phyloP scores from a whole-genome alignment of 2,888 invertebrate species.

The Drosophila robusta region DNA sequence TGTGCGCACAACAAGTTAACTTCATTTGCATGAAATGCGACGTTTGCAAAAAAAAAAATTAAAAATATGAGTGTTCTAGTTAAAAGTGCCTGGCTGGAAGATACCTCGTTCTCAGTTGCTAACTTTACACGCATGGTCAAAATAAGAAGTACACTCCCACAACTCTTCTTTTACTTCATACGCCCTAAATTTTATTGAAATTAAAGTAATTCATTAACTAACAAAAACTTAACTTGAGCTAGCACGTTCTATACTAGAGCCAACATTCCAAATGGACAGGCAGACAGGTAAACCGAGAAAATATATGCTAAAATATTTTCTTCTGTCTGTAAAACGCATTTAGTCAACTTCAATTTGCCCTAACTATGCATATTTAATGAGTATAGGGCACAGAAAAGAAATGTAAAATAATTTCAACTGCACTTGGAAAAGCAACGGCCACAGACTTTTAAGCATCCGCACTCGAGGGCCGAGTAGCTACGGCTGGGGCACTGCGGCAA shows the following conservation, averaged over 20 bases:
- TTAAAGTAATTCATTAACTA: no score
- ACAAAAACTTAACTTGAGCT: no score
- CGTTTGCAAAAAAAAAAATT: constrained; percentile 31
- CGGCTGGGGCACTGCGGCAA: neutral
- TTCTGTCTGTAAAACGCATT: neutral
- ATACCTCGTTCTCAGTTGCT: neutral
- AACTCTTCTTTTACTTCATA: no score
- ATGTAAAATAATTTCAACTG: constrained; percentile 37
- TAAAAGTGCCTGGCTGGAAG: neutral
- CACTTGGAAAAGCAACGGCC: constrained; percentile 41
- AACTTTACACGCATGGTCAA: neutral
- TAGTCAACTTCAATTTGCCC: neutral
- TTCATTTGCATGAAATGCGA: constrained; percentile 74
- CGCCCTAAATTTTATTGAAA: no score
- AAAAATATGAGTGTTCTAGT: neutral
- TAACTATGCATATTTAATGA: neutral
- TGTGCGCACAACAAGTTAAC: constrained; percentile 49
- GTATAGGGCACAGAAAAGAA: neutral
- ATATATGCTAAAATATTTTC: neutral
- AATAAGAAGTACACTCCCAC: neutral
- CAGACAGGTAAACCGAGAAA: no score
- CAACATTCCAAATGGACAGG: no score
- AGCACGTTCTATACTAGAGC: no score
- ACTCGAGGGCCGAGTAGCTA: constrained; percentile 38
- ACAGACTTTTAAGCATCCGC: constrained; percentile 42